Base-by-base conservation (phyloP, 1,140 invertebrate species). In the Drosophila nikananu region DNA sequence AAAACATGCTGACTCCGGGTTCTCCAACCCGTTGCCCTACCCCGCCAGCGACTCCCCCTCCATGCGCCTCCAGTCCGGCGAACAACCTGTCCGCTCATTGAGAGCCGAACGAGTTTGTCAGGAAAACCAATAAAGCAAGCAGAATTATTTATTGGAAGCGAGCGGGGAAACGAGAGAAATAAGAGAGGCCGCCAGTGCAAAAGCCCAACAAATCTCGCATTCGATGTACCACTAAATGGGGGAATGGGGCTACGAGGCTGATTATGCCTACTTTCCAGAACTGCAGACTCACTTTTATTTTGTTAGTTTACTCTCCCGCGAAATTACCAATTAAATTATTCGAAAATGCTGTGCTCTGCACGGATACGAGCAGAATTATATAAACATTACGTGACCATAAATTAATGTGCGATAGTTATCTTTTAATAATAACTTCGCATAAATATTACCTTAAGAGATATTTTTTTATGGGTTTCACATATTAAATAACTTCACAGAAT, bases 121-220 rank as follows among this genome's bases (percentile, higher is more conserved):
- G 84, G 86, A 87, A 84, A 89, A 76, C 68, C 83, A 89, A 89
- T 87, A 87, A 89, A 77, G 67, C 84, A 70, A 73, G 62, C 42
- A 72, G 86, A 83, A 89, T 89, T 87, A 84, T 76, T 89, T 83
- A 87, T 87, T 81, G 83, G 70, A 74, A 73, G 61, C 21, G 54
- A 52, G 70, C 35, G 48, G 52, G 49, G 49, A 70, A 55, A 37
- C 42, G 66, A 41, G 66, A 68, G 46, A 23, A 17, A 25, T 25
- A 70, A 19, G 41, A 32, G 39, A 27, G 49, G 17, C n/a, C 37
- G 12, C 32, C 59, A 62, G 42, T 49, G 66, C 62, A 57, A 77
- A 82, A 72, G 66, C 75, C 58, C 74, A 67, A 27, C 49, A 71
- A 68, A 80, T 80, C 64, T 76, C 52, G 73, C 72, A 77, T 67